phyloP scores from a whole-genome alignment of 2,888 invertebrate genomes.

The Ryuthela nishihirai region DNA sequence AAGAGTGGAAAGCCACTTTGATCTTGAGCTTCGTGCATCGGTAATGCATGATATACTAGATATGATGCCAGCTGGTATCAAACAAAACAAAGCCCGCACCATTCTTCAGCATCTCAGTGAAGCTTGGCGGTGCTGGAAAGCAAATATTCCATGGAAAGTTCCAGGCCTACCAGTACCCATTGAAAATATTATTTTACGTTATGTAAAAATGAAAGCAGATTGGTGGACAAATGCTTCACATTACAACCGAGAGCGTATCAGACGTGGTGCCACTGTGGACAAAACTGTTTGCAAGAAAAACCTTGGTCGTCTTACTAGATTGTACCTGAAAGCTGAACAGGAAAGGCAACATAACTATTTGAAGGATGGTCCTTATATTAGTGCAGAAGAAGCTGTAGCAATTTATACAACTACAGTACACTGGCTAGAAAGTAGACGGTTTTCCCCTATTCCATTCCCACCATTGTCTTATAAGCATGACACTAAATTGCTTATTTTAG shows the following conservation, averaged over 20 bases:
- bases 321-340: conserved; percentile 96
- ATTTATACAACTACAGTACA: conserved; percentile 99
- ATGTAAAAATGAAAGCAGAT: conserved; percentile 99
- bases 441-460: conserved; percentile 99
- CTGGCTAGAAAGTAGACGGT: conserved; percentile 97
- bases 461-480: conserved; percentile 99
- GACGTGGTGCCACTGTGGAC: conserved; percentile 99
- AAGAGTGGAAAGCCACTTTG: conserved; percentile 98
- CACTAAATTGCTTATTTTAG: conserved; percentile 94
- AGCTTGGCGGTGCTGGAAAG: conserved; percentile 99
- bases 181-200: conserved; percentile 99
- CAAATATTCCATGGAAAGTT: conserved; percentile 99
- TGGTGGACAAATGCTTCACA: conserved; percentile 99
- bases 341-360: conserved; percentile 98
- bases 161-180: conserved; percentile 98
- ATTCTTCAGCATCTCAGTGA: conserved; percentile 98
- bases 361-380: conserved; percentile 99
- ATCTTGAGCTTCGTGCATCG: conserved; percentile 94
- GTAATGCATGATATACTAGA: conserved; percentile 96
- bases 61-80: conserved; percentile 99
- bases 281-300: conserved; percentile 99
- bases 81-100: conserved; percentile 98
- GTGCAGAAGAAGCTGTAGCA: conserved; percentile 98
- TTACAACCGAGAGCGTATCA: conserved; percentile 96
- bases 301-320: conserved; percentile 90